phyloP scores from a whole-genome alignment of 2,113 vertebrate species.

The Psettodes erumei region DNA sequence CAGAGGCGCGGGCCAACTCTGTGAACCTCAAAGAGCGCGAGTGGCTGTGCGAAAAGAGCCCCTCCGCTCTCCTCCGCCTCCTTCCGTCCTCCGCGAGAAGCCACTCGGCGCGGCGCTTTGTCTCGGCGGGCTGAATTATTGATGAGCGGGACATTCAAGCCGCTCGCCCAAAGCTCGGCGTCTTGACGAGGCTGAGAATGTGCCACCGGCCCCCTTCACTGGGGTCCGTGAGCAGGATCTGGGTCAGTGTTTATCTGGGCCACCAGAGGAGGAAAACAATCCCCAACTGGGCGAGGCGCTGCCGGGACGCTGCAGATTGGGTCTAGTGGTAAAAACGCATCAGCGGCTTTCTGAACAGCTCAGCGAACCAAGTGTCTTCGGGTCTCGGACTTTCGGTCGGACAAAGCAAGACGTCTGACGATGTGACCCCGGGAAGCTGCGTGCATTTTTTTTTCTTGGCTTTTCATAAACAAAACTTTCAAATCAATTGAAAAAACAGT shows the following conservation, averaged over 20 bases:
- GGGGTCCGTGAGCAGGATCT: neutral
- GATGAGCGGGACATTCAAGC: conserved; percentile 43
- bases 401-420: no score
- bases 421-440: no score
- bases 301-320: neutral
- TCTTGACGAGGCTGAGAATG: conserved; percentile 17
- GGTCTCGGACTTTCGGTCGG: no score
- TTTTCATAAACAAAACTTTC: no score
- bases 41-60: conserved; percentile 31
- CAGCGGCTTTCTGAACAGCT: neutral
- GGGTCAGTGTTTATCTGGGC: neutral
- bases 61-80: conserved; percentile 2
- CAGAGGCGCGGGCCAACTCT: conserved; percentile 36
- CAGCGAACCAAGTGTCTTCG: no score
- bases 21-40: conserved; percentile 31
- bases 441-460: no score
- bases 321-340: neutral
- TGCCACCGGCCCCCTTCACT: neutral
- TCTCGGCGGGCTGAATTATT: conserved; percentile 23
- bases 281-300: neutral
- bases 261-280: neutral
- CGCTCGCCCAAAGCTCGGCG: neutral
- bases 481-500: no score
- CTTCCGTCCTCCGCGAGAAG: conserved; percentile 25
- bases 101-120: conserved; percentile 45